Evolutionary conservation across 1,140 invertebrate species (phyloP).

Genomic region (Conus ventricosus): DNA sequence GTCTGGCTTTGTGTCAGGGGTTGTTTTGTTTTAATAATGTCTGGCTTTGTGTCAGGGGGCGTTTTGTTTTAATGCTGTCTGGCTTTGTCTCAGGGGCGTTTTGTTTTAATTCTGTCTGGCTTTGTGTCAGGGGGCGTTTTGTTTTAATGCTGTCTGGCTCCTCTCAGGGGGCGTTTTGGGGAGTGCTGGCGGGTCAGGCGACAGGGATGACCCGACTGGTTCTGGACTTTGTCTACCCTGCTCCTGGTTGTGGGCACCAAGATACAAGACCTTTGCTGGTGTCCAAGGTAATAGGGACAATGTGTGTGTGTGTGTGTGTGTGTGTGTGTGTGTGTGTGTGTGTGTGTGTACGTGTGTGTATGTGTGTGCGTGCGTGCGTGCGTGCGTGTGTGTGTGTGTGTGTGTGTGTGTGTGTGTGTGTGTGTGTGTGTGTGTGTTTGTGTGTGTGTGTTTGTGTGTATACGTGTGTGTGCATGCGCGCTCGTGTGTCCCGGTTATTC

Average conservation of each 20-base stretch:
- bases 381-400: too few relatives aligned
- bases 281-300: background rate
- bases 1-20: background rate
- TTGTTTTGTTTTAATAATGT: background rate
- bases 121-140: too few relatives aligned
- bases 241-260: conserved; percentile 62
- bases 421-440: too few relatives aligned
- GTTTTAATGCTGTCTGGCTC: background rate
- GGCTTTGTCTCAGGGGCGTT: conserved; percentile 74
- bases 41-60: too few relatives aligned
- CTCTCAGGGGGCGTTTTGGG: conserved; percentile 78
- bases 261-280: conserved; percentile 60
- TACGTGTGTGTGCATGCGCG: too few relatives aligned
- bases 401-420: too few relatives aligned
- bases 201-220: conserved; percentile 73
- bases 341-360: background rate
- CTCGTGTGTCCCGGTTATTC: too few relatives aligned
- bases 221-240: conserved; percentile 67
- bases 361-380: background rate
- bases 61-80: too few relatives aligned
- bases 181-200: conserved; percentile 76
- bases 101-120: conserved; percentile 51
- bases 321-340: too few relatives aligned
- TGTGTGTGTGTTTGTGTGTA: too few relatives aligned
- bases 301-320: background rate